Evolutionary conservation across 1,140 invertebrate species (phyloP).

Genomic region (Bactericera cockerelli): DNA sequence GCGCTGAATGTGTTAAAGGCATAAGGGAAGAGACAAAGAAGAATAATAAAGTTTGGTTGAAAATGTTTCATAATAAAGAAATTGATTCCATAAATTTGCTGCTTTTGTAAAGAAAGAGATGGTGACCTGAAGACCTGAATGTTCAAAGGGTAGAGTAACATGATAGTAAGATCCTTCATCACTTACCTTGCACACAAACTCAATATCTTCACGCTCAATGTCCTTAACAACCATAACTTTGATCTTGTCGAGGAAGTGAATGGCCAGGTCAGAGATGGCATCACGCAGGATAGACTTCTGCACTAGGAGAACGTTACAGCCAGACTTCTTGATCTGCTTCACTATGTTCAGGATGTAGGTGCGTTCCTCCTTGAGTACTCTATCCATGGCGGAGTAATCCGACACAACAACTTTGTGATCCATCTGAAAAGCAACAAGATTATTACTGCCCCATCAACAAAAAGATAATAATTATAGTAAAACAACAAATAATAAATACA

Average conservation of each 20-base stretch:
- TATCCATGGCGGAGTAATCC: constrained; percentile 98
- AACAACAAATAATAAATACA: constrained; percentile 9
- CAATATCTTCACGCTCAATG: constrained; percentile 93
- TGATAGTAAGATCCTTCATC: no score
- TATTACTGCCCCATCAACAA: constrained; percentile 5
- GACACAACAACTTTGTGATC: constrained; percentile 96
- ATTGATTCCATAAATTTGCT: no score
- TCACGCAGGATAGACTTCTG: constrained; percentile 98
- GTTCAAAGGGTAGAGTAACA: no score
- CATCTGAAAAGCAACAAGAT: constrained; percentile 55
- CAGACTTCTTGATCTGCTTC: constrained; percentile 96
- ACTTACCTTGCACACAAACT: constrained; percentile 80
- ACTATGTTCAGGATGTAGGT: constrained; percentile 97
- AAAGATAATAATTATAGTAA: constrained; percentile 10
- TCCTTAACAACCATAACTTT: constrained; percentile 99
- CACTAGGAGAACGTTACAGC: constrained; percentile 93
- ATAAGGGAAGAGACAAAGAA: no score
- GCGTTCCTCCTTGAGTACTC: constrained; percentile 94
- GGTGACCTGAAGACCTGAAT: no score
- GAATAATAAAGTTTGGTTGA: no score
- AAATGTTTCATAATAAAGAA: no score
- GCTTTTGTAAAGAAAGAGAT: no score
- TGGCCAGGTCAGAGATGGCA: constrained; percentile 88
- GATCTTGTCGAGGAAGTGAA: constrained; percentile 98
- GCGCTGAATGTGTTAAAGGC: no score